A percentile compares a stretch with the other conserved stretches of the same genome.
phyloP scores from a whole-genome alignment of 2,797 vertebrate genomes.

The Rhinatrema bivittatum region DNA sequence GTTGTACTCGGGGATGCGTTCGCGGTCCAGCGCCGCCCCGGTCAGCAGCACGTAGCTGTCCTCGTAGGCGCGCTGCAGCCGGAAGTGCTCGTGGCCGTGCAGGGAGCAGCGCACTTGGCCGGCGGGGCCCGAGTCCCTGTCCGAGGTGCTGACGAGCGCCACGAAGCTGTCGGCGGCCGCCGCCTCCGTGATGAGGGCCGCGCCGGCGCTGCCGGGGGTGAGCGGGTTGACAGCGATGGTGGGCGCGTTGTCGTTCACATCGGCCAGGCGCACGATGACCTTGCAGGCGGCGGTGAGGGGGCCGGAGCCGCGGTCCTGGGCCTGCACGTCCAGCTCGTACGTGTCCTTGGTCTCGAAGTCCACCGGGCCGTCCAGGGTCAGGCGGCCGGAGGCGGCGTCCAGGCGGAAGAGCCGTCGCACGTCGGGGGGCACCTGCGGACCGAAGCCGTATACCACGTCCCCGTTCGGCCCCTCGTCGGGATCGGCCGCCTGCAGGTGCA shows the following conservation, averaged over 20 bases:
- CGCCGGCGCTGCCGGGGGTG: constrained; percentile 52
- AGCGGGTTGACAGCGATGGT: constrained; percentile 81
- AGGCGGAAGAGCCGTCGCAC: constrained; percentile 79
- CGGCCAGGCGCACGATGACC: constrained; percentile 76
- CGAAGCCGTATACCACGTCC: constrained; percentile 75
- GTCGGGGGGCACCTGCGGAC: constrained; percentile 71
- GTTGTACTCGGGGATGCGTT: constrained; percentile 83
- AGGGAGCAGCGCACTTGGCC: constrained; percentile 82
- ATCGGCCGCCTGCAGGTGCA: constrained; percentile 74
- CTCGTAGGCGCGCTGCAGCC: constrained; percentile 78
- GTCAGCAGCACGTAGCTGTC: constrained; percentile 90
- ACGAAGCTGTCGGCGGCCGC: constrained; percentile 81
- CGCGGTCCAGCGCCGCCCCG: constrained; percentile 67
- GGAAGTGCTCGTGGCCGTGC: constrained; percentile 81
- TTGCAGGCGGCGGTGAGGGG: constrained; percentile 76
- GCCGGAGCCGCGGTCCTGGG: constrained; percentile 72
- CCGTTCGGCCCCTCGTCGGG: constrained; percentile 83
- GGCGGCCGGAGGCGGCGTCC: constrained; percentile 69
- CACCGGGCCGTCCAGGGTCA: constrained; percentile 71
- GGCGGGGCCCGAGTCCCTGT: constrained; percentile 79
- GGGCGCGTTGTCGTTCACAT: constrained; percentile 89
- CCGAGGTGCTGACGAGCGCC: constrained; percentile 85
- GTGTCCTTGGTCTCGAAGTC: constrained; percentile 85
- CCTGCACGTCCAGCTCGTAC: constrained; percentile 86
- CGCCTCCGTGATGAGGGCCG: constrained; percentile 76